A percentile compares a stretch with the other conserved stretches of the same genome.
Conservation (phyloP, 2,797 vertebrate species). For the Hemibagrus guttatus region DNA sequence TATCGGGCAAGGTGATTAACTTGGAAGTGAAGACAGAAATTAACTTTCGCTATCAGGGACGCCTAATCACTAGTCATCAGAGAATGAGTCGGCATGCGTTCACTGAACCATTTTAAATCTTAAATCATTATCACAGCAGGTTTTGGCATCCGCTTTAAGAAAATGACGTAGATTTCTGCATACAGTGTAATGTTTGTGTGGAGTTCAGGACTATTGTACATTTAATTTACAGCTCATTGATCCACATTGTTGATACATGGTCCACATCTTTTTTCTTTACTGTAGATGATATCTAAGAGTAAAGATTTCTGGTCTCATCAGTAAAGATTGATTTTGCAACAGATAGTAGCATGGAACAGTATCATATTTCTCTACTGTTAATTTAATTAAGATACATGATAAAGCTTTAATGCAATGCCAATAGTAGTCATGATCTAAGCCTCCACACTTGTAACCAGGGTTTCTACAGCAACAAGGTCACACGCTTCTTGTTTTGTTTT, state of each 20-base stretch:
- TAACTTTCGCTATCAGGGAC: neutral
- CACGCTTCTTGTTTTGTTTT: slow-evolving; percentile 4
- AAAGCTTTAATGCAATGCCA: neutral
- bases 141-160: neutral
- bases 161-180: neutral
- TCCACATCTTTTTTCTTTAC: too few species aligned
- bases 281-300: neutral
- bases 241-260: too few species aligned
- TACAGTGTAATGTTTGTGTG: neutral
- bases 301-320: neutral
- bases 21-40: neutral
- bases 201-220: neutral
- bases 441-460: neutral
- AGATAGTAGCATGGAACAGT: neutral
- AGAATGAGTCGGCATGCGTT: slow-evolving; percentile 3
- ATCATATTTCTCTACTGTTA: neutral
- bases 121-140: neutral
- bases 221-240: neutral
- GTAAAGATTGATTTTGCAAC: too few species aligned
- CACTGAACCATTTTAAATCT: neutral
- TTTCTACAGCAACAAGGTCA: neutral
- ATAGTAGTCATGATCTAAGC: neutral
- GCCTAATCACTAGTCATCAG: slow-evolving; percentile 5
- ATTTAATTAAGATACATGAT: neutral
- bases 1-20: neutral